Conservation (phyloP, 2,797 vertebrate genomes). For the Rhodeus uyekii region DNA sequence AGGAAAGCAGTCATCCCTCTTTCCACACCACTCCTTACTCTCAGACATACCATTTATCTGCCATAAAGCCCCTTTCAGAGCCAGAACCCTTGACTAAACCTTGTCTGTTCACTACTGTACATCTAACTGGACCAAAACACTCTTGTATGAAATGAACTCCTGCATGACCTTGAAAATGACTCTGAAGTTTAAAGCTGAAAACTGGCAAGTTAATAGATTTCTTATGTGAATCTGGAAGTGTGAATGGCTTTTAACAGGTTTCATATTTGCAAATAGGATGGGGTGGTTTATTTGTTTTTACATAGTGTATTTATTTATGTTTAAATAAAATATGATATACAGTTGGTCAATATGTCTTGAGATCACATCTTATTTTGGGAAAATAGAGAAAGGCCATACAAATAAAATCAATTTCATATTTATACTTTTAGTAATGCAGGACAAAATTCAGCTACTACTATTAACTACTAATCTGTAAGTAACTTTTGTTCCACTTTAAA, state of each 20-base stretch:
- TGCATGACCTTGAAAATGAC: constrained; percentile 2
- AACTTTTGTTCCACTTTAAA: too few relatives aligned
- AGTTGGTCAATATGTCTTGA: not conserved
- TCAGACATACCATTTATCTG: constrained; percentile 43
- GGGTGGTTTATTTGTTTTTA: not conserved
- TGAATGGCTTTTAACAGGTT: too few relatives aligned
- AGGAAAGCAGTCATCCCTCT: constrained; percentile 41
- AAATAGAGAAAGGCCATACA: too few relatives aligned
- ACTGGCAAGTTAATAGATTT: not conserved
- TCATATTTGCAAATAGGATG: not conserved
- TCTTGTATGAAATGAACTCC: not conserved
- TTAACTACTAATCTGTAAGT: too few relatives aligned
- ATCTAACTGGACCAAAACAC: constrained; percentile 10
- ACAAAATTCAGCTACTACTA: too few relatives aligned
- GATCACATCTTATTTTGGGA: too few relatives aligned
- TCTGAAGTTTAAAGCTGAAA: not conserved
- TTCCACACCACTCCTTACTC: constrained; percentile 39
- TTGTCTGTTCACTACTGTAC: not conserved
- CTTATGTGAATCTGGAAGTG: not conserved
- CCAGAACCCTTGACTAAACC: constrained; percentile 5
- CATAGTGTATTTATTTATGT: not conserved
- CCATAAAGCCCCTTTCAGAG: constrained; percentile 11
- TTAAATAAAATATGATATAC: not conserved
- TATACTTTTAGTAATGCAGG: too few relatives aligned
- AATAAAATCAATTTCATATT: too few relatives aligned